A percentile compares a stretch with the other conserved stretches of the same genome.
Conservation (phyloP, 2,888 invertebrate genomes). For the Nymphalis c-album region DNA sequence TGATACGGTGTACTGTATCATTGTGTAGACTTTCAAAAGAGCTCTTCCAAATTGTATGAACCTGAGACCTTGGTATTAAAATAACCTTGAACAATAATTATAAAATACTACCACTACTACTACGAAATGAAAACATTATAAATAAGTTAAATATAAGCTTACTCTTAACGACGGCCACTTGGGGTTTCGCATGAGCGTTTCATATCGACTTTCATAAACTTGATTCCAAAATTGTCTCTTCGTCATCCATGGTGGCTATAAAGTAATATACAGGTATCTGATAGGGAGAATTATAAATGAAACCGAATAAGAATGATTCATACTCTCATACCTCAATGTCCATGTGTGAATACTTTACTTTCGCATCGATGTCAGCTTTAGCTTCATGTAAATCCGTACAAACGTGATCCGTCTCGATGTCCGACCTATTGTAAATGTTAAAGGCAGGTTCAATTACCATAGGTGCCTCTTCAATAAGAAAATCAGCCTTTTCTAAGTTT, state of each 20-base stretch:
- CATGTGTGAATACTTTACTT: slow-evolving; percentile 55
- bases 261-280: slow-evolving; percentile 23
- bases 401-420: slow-evolving; percentile 42
- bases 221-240: slow-evolving; percentile 63
- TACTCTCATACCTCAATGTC: slow-evolving; percentile 62
- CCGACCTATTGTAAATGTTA: slow-evolving; percentile 50
- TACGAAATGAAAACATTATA: neutral
- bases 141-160: slow-evolving; percentile 25
- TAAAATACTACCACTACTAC: neutral
- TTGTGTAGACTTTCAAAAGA: slow-evolving; percentile 63
- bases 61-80: slow-evolving; percentile 62
- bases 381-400: slow-evolving; percentile 50
- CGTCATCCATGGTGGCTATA: slow-evolving; percentile 60
- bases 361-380: slow-evolving; percentile 58
- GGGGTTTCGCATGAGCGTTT: slow-evolving; percentile 64
- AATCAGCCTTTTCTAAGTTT: slow-evolving; percentile 55
- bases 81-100: slow-evolving; percentile 56
- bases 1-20: slow-evolving; percentile 57
- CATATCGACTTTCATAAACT: slow-evolving; percentile 68
- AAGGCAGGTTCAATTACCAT: slow-evolving; percentile 32
- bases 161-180: slow-evolving; percentile 72
- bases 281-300: neutral
- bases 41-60: slow-evolving; percentile 65
- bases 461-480: slow-evolving; percentile 52
- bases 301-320: neutral